Evolutionary conservation across 2,113 vertebrate species (phyloP).

Genomic region (Rhineura floridana): DNA sequence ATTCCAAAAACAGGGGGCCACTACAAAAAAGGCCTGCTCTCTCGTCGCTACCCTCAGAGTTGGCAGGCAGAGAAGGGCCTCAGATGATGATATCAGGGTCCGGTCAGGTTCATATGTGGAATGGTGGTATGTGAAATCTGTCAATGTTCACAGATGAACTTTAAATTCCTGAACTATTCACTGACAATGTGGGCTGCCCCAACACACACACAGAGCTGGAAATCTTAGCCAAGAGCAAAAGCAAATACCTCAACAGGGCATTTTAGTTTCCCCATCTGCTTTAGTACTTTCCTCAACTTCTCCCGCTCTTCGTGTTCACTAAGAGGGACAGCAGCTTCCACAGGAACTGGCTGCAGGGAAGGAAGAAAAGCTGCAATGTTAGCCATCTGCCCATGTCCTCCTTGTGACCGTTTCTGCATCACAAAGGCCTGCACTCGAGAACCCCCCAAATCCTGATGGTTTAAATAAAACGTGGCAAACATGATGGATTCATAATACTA

Average conservation of each 20-base stretch:
- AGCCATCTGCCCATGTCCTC: constrained; percentile 31
- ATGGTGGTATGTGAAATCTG: too few relatives aligned
- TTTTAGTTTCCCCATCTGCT: constrained; percentile 97
- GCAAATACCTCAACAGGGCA: constrained; percentile 90
- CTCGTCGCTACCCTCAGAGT: too few relatives aligned
- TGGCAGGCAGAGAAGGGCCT: too few relatives aligned
- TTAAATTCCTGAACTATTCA: not conserved
- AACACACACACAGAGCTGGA: not conserved
- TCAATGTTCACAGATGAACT: too few relatives aligned
- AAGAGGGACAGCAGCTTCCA: constrained; percentile 77
- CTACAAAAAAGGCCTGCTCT: too few relatives aligned
- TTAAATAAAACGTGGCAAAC: constrained; percentile 1
- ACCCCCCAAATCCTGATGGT: too few relatives aligned
- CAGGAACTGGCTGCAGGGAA: constrained; percentile 81
- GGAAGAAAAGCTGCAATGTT: constrained; percentile 56
- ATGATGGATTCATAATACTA: too few relatives aligned
- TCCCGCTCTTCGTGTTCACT: constrained; percentile 90
- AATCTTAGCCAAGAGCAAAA: not conserved
- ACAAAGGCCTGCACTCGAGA: not conserved
- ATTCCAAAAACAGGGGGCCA: too few relatives aligned
- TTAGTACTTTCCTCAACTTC: constrained; percentile 89
- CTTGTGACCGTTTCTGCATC: constrained; percentile 37
- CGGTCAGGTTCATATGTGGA: too few relatives aligned
- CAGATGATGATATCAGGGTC: too few relatives aligned
- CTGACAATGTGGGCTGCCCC: not conserved